Percentiles rank a stretch among this genome's conserved stretches.
Evolutionary conservation across 2,113 vertebrate species (phyloP).

Genomic region (Panthera leo): DNA sequence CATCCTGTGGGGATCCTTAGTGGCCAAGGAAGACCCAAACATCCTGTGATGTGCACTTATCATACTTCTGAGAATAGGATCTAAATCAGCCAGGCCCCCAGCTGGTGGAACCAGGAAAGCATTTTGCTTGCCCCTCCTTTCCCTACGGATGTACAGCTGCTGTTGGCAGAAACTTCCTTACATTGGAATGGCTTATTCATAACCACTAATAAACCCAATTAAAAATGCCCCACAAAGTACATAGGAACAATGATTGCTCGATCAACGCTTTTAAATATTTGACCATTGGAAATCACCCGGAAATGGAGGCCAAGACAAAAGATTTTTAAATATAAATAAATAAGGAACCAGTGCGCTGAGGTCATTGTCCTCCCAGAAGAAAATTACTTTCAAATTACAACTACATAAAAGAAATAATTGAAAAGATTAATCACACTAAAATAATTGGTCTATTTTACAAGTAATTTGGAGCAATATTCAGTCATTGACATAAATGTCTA

Average conservation of each 20-base stretch:
- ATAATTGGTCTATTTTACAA: constrained; percentile 83
- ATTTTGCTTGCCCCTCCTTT: background rate
- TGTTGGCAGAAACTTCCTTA: background rate
- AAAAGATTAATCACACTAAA: constrained; percentile 81
- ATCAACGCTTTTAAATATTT: constrained; percentile 50
- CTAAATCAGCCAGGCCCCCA: background rate
- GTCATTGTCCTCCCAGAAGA: constrained; percentile 64
- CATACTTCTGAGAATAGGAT: background rate
- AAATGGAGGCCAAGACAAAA: constrained; percentile 56
- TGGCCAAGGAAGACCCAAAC: background rate
- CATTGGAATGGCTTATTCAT: constrained; percentile 8
- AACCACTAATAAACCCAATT: constrained; percentile 47
- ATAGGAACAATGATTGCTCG: constrained; percentile 14
- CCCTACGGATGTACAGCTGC: background rate
- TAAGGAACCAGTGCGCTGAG: constrained; percentile 49
- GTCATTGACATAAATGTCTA: constrained; percentile 84
- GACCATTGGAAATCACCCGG: constrained; percentile 52
- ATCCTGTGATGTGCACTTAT: background rate
- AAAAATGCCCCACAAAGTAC: constrained; percentile 13
- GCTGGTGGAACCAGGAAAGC: background rate
- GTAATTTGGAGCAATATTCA: constrained; percentile 84
- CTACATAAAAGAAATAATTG: constrained; percentile 81
- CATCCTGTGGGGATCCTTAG: background rate
- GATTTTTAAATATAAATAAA: constrained; percentile 69
- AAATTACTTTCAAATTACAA: constrained; percentile 80